phyloP scores from a whole-genome alignment of 2,113 vertebrate species.

The Psilopsiagon aurifrons region DNA sequence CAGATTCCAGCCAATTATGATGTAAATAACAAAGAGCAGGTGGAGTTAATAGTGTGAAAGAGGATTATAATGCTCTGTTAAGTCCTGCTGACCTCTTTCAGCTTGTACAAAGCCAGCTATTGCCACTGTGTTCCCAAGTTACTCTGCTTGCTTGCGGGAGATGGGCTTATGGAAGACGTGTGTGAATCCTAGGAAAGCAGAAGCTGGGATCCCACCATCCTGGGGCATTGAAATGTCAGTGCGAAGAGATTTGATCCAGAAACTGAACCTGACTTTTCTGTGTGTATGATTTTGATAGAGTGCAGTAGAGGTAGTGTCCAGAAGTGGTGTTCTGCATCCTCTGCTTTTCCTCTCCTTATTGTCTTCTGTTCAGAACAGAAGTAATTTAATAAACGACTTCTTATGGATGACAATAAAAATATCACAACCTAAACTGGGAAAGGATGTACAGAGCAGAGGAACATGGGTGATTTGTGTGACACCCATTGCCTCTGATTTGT shows the following conservation, averaged over 20 bases:
- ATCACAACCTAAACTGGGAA: background rate
- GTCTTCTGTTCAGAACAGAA: background rate
- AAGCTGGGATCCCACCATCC: background rate
- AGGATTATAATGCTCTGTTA: background rate
- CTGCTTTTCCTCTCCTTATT: background rate
- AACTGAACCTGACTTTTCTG: background rate
- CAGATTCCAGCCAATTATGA: background rate
- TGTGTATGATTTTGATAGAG: background rate
- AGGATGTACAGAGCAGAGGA: background rate
- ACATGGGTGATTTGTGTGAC: background rate
- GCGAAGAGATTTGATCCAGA: background rate
- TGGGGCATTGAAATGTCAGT: background rate
- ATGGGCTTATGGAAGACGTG: background rate
- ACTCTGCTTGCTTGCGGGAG: accelerated
- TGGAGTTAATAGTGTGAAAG: background rate
- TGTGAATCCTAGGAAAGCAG: background rate
- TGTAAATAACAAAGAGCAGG: background rate
- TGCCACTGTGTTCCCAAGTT: background rate
- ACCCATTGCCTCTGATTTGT: background rate
- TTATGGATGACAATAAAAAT: background rate
- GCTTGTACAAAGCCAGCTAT: background rate
- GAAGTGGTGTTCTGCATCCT: background rate
- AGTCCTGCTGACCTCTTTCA: background rate
- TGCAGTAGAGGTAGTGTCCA: background rate
- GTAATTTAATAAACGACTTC: background rate